Conservation (phyloP, 2,888 invertebrate species). For the Xanthorhoe spadicearia region DNA sequence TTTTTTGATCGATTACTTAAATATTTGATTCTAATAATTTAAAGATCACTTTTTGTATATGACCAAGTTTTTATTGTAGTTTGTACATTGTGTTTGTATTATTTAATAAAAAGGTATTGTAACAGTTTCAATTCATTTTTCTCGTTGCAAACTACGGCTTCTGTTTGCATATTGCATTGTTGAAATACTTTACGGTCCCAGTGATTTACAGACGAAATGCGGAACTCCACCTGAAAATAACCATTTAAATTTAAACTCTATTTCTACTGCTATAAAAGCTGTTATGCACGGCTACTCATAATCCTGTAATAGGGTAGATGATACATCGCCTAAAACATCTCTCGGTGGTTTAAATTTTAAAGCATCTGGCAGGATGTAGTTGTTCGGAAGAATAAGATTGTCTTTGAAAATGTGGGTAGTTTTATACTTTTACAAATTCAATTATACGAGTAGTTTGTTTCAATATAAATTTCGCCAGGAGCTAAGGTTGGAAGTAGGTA, state of each 20-base stretch:
- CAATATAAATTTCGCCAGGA: too few species aligned
- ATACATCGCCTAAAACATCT: constrained; percentile 26
- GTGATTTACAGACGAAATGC: constrained; percentile 31
- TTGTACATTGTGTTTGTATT: too few species aligned
- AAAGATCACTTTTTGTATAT: too few species aligned
- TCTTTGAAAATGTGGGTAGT: constrained; percentile 4
- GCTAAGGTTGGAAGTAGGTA: too few species aligned
- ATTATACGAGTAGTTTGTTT: too few species aligned
- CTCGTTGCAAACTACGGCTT: not conserved
- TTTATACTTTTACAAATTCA: too few species aligned
- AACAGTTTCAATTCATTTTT: too few species aligned
- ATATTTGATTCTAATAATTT: too few species aligned
- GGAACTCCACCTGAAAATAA: constrained; percentile 36
- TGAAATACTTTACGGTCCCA: constrained; percentile 17
- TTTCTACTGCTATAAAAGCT: constrained; percentile 26
- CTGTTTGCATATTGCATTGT: constrained; percentile 10
- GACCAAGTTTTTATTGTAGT: too few species aligned
- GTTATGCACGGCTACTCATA: constrained; percentile 27
- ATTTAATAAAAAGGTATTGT: too few species aligned
- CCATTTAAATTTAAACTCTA: constrained; percentile 35
- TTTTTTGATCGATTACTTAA: too few species aligned
- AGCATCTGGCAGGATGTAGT: constrained; percentile 25
- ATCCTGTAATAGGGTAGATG: constrained; percentile 29
- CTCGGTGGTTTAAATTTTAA: constrained; percentile 32
- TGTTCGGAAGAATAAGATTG: constrained; percentile 23